phyloP scores from a whole-genome alignment of 2,888 invertebrate species.

The Sturmia bella region DNA sequence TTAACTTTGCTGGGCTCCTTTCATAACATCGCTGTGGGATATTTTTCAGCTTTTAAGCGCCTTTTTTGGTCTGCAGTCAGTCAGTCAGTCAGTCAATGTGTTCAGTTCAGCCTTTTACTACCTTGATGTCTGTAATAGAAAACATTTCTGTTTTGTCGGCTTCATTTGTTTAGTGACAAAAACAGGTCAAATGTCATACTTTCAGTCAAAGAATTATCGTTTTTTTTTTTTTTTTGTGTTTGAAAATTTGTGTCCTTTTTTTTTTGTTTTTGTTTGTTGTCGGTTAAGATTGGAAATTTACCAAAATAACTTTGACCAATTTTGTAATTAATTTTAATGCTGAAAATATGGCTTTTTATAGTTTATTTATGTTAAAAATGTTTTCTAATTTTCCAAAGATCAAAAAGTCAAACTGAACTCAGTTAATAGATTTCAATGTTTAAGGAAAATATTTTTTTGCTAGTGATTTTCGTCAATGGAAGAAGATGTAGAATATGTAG shows the following conservation, averaged over 20 bases:
- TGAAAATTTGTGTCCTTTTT: conserved; percentile 13
- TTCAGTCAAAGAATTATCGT: conserved; percentile 60
- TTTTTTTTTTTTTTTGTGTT: conserved; percentile 31
- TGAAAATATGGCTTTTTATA: conserved; percentile 26
- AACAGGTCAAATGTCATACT: conserved; percentile 66
- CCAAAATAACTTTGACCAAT: conserved; percentile 25
- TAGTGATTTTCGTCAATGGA: no score
- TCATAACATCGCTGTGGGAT: conserved; percentile 64
- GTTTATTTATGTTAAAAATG: neutral
- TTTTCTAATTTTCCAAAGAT: conserved; percentile 35
- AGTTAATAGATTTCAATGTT: conserved; percentile 35
- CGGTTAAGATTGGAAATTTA: conserved; percentile 1
- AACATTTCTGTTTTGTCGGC: conserved; percentile 57
- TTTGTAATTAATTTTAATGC: conserved; percentile 59
- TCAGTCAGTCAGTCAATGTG: conserved; percentile 31
- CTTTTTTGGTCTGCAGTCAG: conserved; percentile 34
- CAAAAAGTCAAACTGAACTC: conserved; percentile 27
- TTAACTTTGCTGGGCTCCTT: conserved; percentile 32
- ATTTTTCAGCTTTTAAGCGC: conserved; percentile 35
- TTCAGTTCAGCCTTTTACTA: conserved; percentile 3
- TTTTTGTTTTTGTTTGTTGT: neutral
- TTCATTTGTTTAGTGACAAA: conserved; percentile 64
- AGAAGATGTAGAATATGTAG: no score
- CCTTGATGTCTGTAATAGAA: conserved; percentile 39
- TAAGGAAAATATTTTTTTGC: no score